Evolutionary conservation across 2,113 vertebrate species (phyloP).

Genomic region (Galemys pyrenaicus): DNA sequence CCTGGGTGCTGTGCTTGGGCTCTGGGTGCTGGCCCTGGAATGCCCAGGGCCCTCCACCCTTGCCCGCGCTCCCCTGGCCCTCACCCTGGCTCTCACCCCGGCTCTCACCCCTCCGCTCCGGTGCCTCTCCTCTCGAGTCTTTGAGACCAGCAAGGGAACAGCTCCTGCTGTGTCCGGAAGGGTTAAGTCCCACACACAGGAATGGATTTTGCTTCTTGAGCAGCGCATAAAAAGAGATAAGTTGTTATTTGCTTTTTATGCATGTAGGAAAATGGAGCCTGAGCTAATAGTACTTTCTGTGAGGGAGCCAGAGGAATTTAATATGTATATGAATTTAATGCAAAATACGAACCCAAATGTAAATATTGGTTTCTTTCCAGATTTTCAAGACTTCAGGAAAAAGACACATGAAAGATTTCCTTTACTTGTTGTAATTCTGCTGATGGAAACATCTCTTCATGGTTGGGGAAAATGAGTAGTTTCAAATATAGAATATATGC

Average conservation of each 20-base stretch:
- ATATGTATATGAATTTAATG: conserved; percentile 38
- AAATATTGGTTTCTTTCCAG: conserved; percentile 62
- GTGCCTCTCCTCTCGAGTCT: neutral
- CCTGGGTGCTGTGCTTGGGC: neutral
- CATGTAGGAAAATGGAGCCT: conserved; percentile 11
- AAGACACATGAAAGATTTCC: neutral
- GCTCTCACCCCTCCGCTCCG: too few relatives aligned
- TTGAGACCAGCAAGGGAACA: neutral
- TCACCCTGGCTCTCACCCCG: too few relatives aligned
- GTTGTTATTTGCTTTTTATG: conserved; percentile 38
- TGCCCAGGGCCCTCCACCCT: too few relatives aligned
- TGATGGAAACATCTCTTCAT: neutral
- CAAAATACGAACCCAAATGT: conserved; percentile 28
- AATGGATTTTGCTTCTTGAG: conserved; percentile 26
- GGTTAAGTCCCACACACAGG: neutral
- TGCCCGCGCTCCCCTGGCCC: too few relatives aligned
- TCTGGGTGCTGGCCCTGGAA: too few relatives aligned
- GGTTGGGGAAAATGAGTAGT: neutral
- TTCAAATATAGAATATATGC: neutral
- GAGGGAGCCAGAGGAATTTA: conserved; percentile 37
- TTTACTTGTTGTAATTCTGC: neutral
- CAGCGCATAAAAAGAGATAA: conserved; percentile 19
- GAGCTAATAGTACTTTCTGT: conserved; percentile 42
- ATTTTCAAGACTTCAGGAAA: conserved; percentile 28
- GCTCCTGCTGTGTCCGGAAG: too few relatives aligned